Conservation (phyloP, 2,888 invertebrate genomes). For the Steinernema hermaphroditum region DNA sequence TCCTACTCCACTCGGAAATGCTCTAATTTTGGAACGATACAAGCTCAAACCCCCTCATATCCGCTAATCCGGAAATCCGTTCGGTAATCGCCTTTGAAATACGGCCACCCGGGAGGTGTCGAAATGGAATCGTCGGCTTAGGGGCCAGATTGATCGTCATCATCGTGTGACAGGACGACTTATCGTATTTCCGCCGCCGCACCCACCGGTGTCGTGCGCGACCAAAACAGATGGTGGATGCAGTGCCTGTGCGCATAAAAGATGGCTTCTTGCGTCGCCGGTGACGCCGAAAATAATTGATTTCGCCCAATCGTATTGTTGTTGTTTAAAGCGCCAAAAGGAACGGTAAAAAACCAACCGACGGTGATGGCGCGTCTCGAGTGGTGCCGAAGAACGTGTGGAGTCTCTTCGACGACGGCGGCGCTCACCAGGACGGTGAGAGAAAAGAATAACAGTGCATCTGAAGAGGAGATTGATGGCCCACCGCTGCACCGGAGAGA, state of each 20-base stretch:
- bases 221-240: conserved; percentile 25
- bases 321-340: not conserved
- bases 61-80: no score
- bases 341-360: conserved; percentile 25
- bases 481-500: not conserved
- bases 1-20: no score
- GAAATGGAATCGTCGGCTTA: not conserved
- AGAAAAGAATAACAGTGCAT: conserved; percentile 26
- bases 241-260: conserved; percentile 29
- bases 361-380: conserved; percentile 13
- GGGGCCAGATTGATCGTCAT: conserved; percentile 6
- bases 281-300: conserved; percentile 2
- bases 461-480: not conserved
- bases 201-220: not conserved
- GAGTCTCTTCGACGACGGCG: not conserved
- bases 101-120: no score
- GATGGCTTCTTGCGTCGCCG: not conserved
- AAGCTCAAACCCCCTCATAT: no score
- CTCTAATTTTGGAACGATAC: no score
- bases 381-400: conserved; percentile 20
- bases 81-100: no score
- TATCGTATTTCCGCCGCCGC: conserved; percentile 23
- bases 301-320: conserved; percentile 13
- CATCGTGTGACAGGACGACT: not conserved
- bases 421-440: not conserved